Evolutionary conservation across 2,888 invertebrate species (phyloP).

Genomic region (Augochlorella aurata): DNA sequence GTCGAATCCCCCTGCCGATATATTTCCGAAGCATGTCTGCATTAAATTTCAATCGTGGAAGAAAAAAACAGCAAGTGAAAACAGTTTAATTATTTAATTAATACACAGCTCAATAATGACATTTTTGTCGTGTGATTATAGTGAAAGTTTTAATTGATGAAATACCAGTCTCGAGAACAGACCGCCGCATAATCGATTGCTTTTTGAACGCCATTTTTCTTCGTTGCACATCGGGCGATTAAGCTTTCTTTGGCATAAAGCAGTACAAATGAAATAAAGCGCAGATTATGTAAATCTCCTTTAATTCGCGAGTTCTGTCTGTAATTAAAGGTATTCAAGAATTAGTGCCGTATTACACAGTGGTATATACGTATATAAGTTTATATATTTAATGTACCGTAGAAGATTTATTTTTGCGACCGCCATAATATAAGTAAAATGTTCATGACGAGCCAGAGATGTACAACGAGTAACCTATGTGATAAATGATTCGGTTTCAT

Average conservation of each 20-base stretch:
- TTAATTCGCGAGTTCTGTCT: neutral
- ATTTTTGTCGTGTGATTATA: neutral
- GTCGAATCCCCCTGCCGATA: neutral
- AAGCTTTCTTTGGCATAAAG: conserved; percentile 37
- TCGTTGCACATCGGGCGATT: conserved; percentile 27
- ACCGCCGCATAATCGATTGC: conserved; percentile 28
- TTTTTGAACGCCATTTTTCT: conserved; percentile 55
- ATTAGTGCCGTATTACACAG: neutral
- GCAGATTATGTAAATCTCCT: conserved; percentile 42
- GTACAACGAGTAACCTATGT: conserved; percentile 23
- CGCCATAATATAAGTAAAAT: conserved; percentile 28
- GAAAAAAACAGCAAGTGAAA: neutral
- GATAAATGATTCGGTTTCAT: conserved; percentile 32
- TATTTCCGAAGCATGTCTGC: neutral
- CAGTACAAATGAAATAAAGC: conserved; percentile 23
- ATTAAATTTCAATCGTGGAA: neutral
- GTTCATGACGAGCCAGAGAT: conserved; percentile 3
- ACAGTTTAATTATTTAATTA: neutral
- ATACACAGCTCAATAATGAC: neutral
- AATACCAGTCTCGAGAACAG: neutral
- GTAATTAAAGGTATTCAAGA: conserved; percentile 6
- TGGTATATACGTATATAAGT: neutral
- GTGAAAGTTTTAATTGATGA: neutral
- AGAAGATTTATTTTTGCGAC: conserved; percentile 38
- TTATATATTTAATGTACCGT: conserved; percentile 21